These are phyloP conservation scores for Stenodema calcarata DNA, from an alignment of 2,888 invertebrate genomes.

Conservation along the genomic window DNA sequence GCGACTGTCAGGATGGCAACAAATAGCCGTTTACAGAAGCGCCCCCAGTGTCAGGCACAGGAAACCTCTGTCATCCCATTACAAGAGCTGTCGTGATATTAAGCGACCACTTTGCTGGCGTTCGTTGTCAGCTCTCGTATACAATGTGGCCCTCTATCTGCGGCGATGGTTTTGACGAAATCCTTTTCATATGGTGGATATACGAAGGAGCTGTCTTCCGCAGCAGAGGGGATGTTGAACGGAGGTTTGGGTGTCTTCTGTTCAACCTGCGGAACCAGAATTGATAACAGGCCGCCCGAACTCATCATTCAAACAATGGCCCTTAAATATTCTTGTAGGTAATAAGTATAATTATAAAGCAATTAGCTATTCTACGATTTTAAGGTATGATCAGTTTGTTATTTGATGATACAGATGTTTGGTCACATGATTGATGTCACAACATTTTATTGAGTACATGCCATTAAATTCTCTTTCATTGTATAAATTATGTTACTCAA, in stretches of 20 bases:
- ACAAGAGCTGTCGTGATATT: neutral
- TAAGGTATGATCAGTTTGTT: too few relatives aligned
- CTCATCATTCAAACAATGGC: neutral
- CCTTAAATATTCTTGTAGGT: too few relatives aligned
- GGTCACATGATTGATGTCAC: too few relatives aligned
- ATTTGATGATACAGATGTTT: too few relatives aligned
- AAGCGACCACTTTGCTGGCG: neutral
- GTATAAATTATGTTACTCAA: too few relatives aligned
- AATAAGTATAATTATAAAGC: too few relatives aligned
- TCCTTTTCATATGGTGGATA: neutral
- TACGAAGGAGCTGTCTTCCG: neutral
- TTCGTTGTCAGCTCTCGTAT: neutral
- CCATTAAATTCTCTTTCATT: too few relatives aligned
- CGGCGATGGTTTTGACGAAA: neutral
- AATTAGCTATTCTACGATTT: too few relatives aligned
- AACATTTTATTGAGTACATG: too few relatives aligned
- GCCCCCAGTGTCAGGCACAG: neutral
- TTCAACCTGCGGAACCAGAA: neutral
- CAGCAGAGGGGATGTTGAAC: neutral
- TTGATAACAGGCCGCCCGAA: neutral
- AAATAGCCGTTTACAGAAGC: neutral
- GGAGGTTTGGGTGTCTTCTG: neutral
- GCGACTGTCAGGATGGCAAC: neutral
- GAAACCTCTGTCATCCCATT: neutral
- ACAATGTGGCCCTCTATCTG: neutral